Base-by-base conservation (phyloP, 2,113 vertebrate species). In the Sander vitreus region DNA sequence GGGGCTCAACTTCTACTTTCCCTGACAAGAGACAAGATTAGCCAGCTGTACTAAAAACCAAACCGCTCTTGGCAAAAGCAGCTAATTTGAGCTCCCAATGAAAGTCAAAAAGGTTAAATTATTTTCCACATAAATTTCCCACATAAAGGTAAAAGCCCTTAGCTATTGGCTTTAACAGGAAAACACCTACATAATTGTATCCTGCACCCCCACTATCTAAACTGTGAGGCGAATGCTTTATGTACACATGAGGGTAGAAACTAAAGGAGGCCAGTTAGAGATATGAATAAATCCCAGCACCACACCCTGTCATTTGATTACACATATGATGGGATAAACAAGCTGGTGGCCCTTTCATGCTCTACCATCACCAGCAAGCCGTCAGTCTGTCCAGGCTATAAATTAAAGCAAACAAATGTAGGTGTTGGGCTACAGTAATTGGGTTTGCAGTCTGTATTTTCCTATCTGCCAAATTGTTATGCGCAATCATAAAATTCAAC, bases 401-500 rank as follows among this genome's bases (percentile, higher is more conserved):
- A 94, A 92, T 93, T 88, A 90, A 85, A 73, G 66, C 65, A 90
- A 92, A 92, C 86, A 88, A 88, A 92, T 86, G 71, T 80, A 71
- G 86, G 53, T 85, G 71, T 83, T 39, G 4, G 73, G 66, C 71
- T 50, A 33, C 60, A 72, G 81, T 92, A 93, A 94, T 93, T 93
- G 90, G 79, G 82, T 93, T 92, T 85, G 73, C 87, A 71, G 65
- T 83, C 75, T 78, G 81, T 87, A 90, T 88, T 92, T 90, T 79
- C 57, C 45, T 76, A 81, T 89, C 63, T 80, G 85, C 83, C 15
- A 43, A 83, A 83, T 85, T 93, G 89, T 90, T 94, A 88, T 87
- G 89, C 48, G 18, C 71, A 91, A 91, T 93, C 89, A 93, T 92
- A 91, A 94, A 94, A 94, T 91, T 85, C 91, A 94, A 85, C 89